phyloP scores from a whole-genome alignment of 2,888 invertebrate species.

The Biston stratarius region DNA sequence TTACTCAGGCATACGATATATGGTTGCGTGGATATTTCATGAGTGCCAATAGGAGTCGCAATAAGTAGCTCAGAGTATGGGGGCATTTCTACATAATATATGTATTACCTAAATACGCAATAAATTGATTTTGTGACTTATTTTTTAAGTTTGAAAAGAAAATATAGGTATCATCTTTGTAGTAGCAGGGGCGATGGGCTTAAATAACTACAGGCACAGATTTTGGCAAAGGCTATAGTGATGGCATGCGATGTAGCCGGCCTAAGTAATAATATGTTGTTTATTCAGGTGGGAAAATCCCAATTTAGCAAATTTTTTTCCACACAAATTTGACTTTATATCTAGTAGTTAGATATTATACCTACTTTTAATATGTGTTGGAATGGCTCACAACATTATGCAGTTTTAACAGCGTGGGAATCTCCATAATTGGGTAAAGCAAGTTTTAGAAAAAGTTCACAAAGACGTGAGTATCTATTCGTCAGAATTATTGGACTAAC shows the following conservation, averaged over 20 bases:
- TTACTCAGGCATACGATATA: too few species aligned
- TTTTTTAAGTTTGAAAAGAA: too few species aligned
- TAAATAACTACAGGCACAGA: neutral
- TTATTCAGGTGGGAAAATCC: slow-evolving; percentile 18
- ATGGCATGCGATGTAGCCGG: slow-evolving; percentile 9
- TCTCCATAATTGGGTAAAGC: neutral
- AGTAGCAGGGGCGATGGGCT: neutral
- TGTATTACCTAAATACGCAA: too few species aligned
- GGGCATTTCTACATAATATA: too few species aligned
- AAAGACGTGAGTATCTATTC: neutral
- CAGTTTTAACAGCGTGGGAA: neutral
- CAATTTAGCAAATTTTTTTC: slow-evolving; percentile 1
- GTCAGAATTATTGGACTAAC: too few species aligned
- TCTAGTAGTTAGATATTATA: neutral
- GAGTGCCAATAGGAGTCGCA: too few species aligned
- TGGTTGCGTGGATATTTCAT: too few species aligned
- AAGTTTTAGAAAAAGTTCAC: neutral
- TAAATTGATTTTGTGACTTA: too few species aligned
- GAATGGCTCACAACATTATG: neutral
- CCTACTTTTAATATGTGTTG: neutral
- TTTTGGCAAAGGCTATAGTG: slow-evolving; percentile 1
- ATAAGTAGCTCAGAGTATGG: too few species aligned
- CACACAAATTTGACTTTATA: neutral
- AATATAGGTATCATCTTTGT: too few species aligned
- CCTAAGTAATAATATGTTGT: slow-evolving; percentile 15